A percentile compares a stretch with the other conserved stretches of the same genome.
These are phyloP conservation scores for Microcebus tavaratra DNA, from an alignment of 2,113 vertebrate genomes.

Conservation along the genomic window DNA sequence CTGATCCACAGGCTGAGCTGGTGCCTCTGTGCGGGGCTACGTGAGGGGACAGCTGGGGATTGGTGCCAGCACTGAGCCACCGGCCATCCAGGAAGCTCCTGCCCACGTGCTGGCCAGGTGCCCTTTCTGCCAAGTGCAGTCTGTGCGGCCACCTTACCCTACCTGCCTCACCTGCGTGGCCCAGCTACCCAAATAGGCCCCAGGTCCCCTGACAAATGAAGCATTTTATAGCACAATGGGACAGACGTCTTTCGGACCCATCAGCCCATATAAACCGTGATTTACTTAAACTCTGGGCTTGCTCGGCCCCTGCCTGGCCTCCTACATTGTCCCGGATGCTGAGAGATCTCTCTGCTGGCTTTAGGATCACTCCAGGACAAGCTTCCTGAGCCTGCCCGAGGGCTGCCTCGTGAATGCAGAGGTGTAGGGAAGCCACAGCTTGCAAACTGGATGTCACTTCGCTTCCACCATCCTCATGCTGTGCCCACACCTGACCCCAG, in stretches of 20 bases:
- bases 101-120: rapidly evolving
- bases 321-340: conserved; percentile 63
- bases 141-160: rapidly evolving
- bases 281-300: conserved; percentile 85
- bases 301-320: conserved; percentile 74
- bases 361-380: conserved; percentile 78
- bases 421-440: background rate
- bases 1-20: rapidly evolving
- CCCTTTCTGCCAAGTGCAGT: too few species aligned
- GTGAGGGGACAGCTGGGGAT: too few species aligned
- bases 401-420: conserved; percentile 73
- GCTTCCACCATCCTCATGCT: background rate
- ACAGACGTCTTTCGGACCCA: conserved; percentile 64
- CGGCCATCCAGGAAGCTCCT: rapidly evolving
- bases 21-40: background rate
- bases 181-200: background rate
- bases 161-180: conserved; percentile 21
- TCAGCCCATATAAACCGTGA: conserved; percentile 55
- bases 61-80: rapidly evolving
- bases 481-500: conserved; percentile 45
- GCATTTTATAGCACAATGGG: conserved; percentile 27
- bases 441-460: background rate
- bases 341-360: conserved; percentile 82
- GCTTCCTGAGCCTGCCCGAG: conserved; percentile 67
- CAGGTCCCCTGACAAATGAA: background rate